Evolutionary conservation across 1,140 invertebrate genomes (phyloP), one percentile per base, ranked within the genome.

Genomic region (Cydia fagiglandana): DNA sequence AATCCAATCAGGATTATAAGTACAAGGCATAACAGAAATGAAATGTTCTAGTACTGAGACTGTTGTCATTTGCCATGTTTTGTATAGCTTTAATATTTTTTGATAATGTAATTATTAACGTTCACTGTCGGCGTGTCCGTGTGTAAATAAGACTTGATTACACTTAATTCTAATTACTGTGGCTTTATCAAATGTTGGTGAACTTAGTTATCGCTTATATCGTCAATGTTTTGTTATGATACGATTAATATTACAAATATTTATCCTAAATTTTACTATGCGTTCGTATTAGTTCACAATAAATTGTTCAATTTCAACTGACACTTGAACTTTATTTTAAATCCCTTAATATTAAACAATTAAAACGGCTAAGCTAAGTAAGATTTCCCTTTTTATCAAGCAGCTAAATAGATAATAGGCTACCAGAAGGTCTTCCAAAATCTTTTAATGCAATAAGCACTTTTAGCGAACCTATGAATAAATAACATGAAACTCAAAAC

Each of bases 251-350:
- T 87, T 91, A 89, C 85, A 90, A 90, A 91, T 91, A 91, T 92
- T 88, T 92, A 92, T 92, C 89, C 83, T 87, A 91, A 92, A 91
- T 91, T 91, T 84, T 91, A 91, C 88, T 88, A 91, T 92, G 86
- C 88, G 89, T 91, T 91, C 88, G 88, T 89, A 92, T 92, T 91
- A 91, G 88, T 92, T 92, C 85, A 86, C 86, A 92, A 90, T 91
- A 91, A 92, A 92, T 87, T 86, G 90, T 91, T 92, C 89, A 78
- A 92, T 86, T 86, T 88, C 86, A 86, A 88, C 80, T 83, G 47
- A 78, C 76, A 6, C n/a, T 2, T 53, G 75, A 17, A 79, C 79
- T 86, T 82, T 17, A 70, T 70, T 38, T 68, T 38, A 13, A 70
- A 17, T 17, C 24, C 30, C 34, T 17, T 17, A n/a, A 15, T 41